Evolutionary conservation across 2,113 vertebrate genomes (phyloP).

Genomic region (Felis chaus): DNA sequence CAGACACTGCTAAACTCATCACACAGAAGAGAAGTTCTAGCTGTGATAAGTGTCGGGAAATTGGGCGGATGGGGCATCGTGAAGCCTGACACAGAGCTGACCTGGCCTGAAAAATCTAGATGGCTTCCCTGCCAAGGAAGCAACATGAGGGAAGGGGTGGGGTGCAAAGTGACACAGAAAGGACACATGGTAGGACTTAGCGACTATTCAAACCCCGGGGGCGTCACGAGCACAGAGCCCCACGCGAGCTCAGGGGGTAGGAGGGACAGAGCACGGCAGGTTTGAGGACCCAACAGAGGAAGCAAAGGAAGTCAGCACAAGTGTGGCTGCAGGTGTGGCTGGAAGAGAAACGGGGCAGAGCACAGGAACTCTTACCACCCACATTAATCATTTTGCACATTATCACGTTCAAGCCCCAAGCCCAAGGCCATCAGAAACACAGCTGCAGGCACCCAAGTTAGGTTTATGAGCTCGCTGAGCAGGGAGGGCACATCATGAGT

Average conservation of each 20-base stretch:
- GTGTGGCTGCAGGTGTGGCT: background rate
- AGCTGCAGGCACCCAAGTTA: background rate
- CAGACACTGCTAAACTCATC: background rate
- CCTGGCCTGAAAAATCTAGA: background rate
- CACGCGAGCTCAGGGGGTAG: accelerated
- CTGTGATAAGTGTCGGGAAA: accelerated
- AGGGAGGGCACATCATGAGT: accelerated
- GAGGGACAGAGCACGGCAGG: background rate
- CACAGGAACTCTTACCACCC: too few relatives aligned
- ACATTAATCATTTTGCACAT: background rate
- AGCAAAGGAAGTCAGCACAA: background rate
- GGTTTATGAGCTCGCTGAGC: background rate
- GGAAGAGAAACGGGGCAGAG: too few relatives aligned
- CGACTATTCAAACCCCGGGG: accelerated
- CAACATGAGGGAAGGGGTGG: too few relatives aligned
- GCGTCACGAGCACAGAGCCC: background rate
- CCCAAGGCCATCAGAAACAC: background rate
- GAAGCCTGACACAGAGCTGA: background rate
- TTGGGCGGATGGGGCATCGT: accelerated
- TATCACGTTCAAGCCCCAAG: background rate
- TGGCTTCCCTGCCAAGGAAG: accelerated
- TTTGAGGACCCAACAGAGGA: background rate
- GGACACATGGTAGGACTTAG: background rate
- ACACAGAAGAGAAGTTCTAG: background rate
- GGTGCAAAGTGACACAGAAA: accelerated